Evolutionary conservation across 2,888 invertebrate species (phyloP), one percentile per base, ranked within the genome.

Genomic region (Ceraclea dissimilis): DNA sequence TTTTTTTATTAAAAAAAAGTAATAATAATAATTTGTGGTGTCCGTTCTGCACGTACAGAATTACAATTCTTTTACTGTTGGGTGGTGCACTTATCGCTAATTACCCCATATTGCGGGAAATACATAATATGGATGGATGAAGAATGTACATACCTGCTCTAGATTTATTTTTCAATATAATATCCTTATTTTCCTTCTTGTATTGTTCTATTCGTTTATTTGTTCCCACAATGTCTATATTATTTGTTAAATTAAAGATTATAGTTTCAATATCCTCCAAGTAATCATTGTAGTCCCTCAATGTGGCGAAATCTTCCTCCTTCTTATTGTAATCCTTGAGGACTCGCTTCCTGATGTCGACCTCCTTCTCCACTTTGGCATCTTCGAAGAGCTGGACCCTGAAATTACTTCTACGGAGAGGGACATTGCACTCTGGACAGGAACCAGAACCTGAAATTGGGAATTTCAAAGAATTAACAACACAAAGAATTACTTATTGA

Each of bases 361-460:
- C 89, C 78, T 99, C 99, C 70, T 97, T 97, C 72, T 99, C 99
- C 0, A 99, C 92, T 75, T 82, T 82, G 0, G 97, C 81, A 76
- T 99, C 97, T 76, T 99, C 98, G 69, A 98, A 99, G 17, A 96
- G 76, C 68, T 99, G 98, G 4, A 95, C 85, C 52, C 98, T 82
- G 69, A 93, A 99, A 68, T 93, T 93, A 66, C 85, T 90, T 64
- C 95, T 80, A 1, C 94, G 80, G 19, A 99, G 73, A 0, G 93
- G 87, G 17, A 91, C 90, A 68, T 86, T 85, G 73, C 98, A 98
- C 68, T 95, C 93, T 0, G 95, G 95, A 68, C 99, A 99, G 0
- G 90, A 83, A 11, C 94, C 97, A 31, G 96, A 93, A 34, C 95
- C 90, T 90, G 64, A 4, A 73, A 65, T 31, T n/a, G n/a, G n/a